Evolutionary conservation across 2,888 invertebrate genomes (phyloP).

Genomic region (Drosophila quinaria): DNA sequence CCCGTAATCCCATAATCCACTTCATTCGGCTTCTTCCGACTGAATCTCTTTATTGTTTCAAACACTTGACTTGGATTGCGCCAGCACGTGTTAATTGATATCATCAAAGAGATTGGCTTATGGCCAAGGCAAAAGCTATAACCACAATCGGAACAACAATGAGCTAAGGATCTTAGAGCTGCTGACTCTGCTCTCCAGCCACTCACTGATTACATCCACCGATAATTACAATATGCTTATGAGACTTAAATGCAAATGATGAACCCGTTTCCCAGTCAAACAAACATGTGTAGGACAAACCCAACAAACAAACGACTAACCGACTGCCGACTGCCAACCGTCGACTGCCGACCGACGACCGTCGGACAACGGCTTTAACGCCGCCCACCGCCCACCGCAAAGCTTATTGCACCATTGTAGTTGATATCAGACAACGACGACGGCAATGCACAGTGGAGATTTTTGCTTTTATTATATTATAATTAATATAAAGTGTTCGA

Average conservation of each 20-base stretch:
- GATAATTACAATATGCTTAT: constrained; percentile 69
- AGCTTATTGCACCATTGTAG: constrained; percentile 61
- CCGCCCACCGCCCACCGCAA: constrained; percentile 50
- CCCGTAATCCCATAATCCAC: constrained; percentile 15
- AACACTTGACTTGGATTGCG: constrained; percentile 44
- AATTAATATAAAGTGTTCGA: no score
- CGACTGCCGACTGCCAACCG: constrained; percentile 16
- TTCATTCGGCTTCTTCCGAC: not conserved
- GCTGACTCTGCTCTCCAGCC: not conserved
- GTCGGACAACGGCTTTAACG: not conserved
- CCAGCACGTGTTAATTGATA: constrained; percentile 53
- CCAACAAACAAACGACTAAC: constrained; percentile 35
- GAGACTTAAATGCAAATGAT: constrained; percentile 69
- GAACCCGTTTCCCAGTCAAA: constrained; percentile 24
- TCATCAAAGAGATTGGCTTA: constrained; percentile 60
- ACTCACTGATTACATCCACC: constrained; percentile 53
- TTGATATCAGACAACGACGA: constrained; percentile 45
- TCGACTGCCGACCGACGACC: constrained; percentile 9
- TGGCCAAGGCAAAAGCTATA: constrained; percentile 51
- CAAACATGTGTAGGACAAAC: constrained; percentile 42
- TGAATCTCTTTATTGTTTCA: constrained; percentile 25
- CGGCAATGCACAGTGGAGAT: not conserved
- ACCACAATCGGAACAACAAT: constrained; percentile 40
- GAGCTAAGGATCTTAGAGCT: constrained; percentile 30
- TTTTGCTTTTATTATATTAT: no score